Evolutionary conservation across 2,888 invertebrate species (phyloP), one percentile per base, ranked within the genome.

Genomic region (Troglohyphantes excavatus): DNA sequence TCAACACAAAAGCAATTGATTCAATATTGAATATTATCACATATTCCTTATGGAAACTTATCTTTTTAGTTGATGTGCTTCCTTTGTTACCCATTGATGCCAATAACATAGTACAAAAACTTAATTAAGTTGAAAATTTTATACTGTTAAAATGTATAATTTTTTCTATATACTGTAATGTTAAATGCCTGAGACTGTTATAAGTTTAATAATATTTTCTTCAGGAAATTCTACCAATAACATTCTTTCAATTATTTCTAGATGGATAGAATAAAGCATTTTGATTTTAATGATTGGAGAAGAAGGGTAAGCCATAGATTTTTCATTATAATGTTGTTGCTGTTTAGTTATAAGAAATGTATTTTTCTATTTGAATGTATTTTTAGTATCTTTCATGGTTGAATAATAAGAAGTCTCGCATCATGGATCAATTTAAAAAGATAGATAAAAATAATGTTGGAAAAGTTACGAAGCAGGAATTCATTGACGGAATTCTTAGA

Each of bases 251-350:
- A 17, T 21, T 33, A 27, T 6, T 82, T 82, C 61, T 70, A 94
- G 93, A 95, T 99, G 93, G 98, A 99, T 94, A 96, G 98, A 92
- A 97, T 99, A 91, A 97, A 98, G 93, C 97, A 98, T 96, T 99
- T 99, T 95, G 98, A 98, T 93, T 99, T 99, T 97, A 99, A 99
- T 94, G 98, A 99, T 93, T 99, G 99, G 99, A 96, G 99, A 92
- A 97, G 97, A 95, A 95, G 97, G 94, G 97, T 97, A 93, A 94
- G 95, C 94, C 17, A 27, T 23, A 2, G 26, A 6, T 53, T 75
- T 17, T 53, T 21, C 46, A 13, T 78, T 26, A 11, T 23, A 3
- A 27, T 72, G 19, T 26, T 17, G 5, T 46, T 68, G 3, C 0
- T 53, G 9, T 21, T n/a, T 59, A n/a, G 3, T 33, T 33, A 19